Evolutionary conservation across 2,113 vertebrate genomes (phyloP), one percentile per base, ranked within the genome.

Genomic region (Piaya cayana): DNA sequence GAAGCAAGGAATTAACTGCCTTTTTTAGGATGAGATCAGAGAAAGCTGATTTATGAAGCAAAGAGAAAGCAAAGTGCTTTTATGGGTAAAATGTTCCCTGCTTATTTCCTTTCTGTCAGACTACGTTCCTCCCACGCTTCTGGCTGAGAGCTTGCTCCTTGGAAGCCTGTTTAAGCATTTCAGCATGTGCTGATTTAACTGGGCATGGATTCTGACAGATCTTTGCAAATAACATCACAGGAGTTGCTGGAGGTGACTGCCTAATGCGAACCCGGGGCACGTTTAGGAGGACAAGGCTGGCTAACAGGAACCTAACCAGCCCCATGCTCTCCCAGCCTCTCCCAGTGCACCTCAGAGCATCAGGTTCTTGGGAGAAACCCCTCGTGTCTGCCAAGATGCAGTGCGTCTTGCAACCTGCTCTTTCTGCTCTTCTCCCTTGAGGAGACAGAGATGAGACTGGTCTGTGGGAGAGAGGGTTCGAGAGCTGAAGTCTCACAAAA

Each of bases 41-140:
- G 93, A 96, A 94, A 95, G 80, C 92, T 95, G 94, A 96, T 96
- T 97, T 95, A 96, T 96, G 94, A 94, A 96, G 95, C 86, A 96
- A 90, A 92, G 94, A 92, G 96, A 96, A 97, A 95, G 95, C 96
- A 76, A 95, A 96, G 92, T 93, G 93, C 94, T 97, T 97, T 96
- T 96, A 96, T 97, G 95, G 93, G 95, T 96, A 97, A 95, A 97
- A 97, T 95, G 96, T 94, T 97, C 96, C 93, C 80, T 96, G 92
- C 94, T 96, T 97, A 96, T 96, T 97, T 97, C 95, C 96, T 93
- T 95, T 96, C 94, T 96, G 90, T 96, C 85, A 90, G 94, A 96
- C 95, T 96, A 90, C 39, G 14, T 97, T 94, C 95, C 96, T 96
- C 96, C 96, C 94, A 96, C 93, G 49, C 96, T 97, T 92, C 95